phyloP scores from a whole-genome alignment of 1,140 invertebrate species.

The Trichonephila inaurata region DNA sequence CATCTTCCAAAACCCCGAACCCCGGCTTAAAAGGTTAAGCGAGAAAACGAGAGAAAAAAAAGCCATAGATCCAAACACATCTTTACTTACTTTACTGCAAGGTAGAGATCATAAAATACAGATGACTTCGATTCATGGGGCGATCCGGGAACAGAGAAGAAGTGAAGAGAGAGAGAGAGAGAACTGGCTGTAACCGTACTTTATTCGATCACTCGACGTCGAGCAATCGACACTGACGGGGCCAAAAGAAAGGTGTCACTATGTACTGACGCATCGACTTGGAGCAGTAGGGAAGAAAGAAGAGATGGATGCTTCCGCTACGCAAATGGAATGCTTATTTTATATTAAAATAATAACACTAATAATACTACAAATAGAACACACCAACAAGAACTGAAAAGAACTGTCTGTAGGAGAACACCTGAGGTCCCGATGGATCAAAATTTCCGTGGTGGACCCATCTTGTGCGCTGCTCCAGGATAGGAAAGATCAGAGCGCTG shows the following conservation, averaged over 20 bases:
- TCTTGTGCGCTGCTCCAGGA: not conserved
- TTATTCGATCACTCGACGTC: conserved; percentile 38
- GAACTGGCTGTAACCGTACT: conserved; percentile 10
- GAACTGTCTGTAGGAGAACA: not conserved
- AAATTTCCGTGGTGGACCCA: conserved; percentile 24
- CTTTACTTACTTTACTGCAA: conserved; percentile 33
- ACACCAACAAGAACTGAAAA: not conserved
- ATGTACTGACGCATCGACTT: conserved; percentile 13
- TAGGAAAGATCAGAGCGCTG: conserved; percentile 1
- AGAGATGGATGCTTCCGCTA: not conserved
- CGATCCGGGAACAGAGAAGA: not conserved
- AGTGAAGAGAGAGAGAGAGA: not conserved
- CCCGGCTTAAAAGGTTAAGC: not conserved
- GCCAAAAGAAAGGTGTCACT: conserved; percentile 40
- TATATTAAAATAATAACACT: no score
- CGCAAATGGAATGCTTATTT: not conserved
- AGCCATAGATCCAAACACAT: not conserved
- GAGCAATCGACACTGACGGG: not conserved
- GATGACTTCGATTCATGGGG: conserved; percentile 36
- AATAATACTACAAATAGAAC: not conserved
- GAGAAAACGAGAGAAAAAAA: not conserved
- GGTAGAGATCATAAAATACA: conserved; percentile 16
- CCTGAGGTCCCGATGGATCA: conserved; percentile 21
- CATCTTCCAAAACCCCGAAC: not conserved
- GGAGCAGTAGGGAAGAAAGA: not conserved